Evolutionary conservation across 92 coral and sea anemone species (phyloP).

Genomic region (Nematostella vectensis): DNA sequence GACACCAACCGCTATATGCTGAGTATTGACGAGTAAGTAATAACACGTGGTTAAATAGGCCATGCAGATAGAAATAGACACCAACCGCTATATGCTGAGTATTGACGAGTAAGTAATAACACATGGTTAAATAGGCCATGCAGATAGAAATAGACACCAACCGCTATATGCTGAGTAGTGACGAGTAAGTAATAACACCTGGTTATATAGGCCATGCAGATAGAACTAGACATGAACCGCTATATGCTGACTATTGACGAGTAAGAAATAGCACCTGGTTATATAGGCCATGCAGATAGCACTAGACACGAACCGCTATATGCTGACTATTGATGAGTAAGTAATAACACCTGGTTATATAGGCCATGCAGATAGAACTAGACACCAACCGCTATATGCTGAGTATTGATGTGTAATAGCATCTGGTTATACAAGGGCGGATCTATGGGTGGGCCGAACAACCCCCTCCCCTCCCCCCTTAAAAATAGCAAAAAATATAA

Average conservation of each 20-base stretch:
- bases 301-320: conserved; percentile 65
- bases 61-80: too few species aligned
- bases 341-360: too few species aligned
- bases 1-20: too few species aligned
- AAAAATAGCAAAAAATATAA: conserved; percentile 48
- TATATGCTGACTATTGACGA: conserved; percentile 75
- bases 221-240: conserved; percentile 66
- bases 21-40: too few species aligned
- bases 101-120: too few species aligned
- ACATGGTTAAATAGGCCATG: too few species aligned
- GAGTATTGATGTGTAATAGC: conserved; percentile 73
- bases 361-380: conserved; percentile 73
- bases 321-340: conserved; percentile 83
- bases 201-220: conserved; percentile 77
- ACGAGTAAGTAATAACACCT: too few species aligned
- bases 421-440: conserved; percentile 30
- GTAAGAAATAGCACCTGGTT: conserved; percentile 64
- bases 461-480: conserved; percentile 57
- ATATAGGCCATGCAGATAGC: conserved; percentile 79
- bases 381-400: conserved; percentile 73
- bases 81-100: too few species aligned
- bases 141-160: too few species aligned
- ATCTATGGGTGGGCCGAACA: conserved; percentile 64
- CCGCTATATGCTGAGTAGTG: too few species aligned
- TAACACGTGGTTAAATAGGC: too few species aligned